These are phyloP conservation scores for Aldrovandia affinis DNA, from an alignment of 2,797 vertebrate genomes.

Conservation along the genomic window DNA sequence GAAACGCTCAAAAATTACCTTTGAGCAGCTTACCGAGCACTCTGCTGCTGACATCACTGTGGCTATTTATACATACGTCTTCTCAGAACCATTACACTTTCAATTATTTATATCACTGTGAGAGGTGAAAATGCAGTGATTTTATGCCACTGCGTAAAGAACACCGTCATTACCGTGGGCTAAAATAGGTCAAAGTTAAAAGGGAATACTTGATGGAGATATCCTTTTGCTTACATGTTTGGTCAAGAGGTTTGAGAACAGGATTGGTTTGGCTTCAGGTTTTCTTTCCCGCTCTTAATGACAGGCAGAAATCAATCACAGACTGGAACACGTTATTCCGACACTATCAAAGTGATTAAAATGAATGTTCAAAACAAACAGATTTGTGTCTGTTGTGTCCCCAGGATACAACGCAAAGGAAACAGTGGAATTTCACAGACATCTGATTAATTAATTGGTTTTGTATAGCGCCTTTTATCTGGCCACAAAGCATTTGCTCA, in stretches of 20 bases:
- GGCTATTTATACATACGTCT: constrained; percentile 7
- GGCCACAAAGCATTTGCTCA: no score
- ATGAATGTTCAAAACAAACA: not conserved
- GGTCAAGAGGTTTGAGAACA: not conserved
- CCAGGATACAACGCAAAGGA: not conserved
- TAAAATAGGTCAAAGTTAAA: not conserved
- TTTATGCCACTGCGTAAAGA: not conserved
- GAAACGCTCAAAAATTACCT: not conserved
- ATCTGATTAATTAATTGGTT: not conserved
- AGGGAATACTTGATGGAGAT: not conserved
- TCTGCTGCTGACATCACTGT: not conserved
- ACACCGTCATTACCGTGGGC: not conserved
- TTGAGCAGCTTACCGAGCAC: not conserved
- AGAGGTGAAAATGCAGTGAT: constrained; percentile 14
- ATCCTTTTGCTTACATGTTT: not conserved
- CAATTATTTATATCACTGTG: not conserved
- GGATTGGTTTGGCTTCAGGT: not conserved
- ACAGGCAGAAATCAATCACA: not conserved
- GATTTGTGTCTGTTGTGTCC: not conserved
- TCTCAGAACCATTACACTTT: not conserved
- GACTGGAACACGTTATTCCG: not conserved
- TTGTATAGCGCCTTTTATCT: not conserved
- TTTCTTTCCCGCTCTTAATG: not conserved
- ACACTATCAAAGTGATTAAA: not conserved
- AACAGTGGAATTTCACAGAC: not conserved